A percentile compares a stretch with the other conserved stretches of the same genome.
These are phyloP conservation scores for Rotaria socialis DNA, from an alignment of 2,888 invertebrate genomes.

Conservation along the genomic window DNA sequence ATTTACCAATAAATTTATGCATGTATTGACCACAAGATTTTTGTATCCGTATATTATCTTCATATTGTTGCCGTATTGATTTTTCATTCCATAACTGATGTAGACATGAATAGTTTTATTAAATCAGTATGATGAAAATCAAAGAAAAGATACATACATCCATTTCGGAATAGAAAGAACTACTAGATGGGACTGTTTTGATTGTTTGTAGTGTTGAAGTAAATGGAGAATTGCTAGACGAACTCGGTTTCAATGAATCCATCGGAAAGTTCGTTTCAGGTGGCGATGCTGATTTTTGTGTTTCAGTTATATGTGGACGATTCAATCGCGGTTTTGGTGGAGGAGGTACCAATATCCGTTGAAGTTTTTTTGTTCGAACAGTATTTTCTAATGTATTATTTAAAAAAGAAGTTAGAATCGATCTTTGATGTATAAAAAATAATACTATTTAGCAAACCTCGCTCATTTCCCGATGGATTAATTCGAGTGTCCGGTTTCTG, in stretches of 20 bases:
- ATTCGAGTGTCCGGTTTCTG: neutral
- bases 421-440: too few relatives aligned
- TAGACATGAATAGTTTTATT: too few relatives aligned
- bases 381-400: neutral
- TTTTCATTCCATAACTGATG: neutral
- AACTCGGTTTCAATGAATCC: too few relatives aligned
- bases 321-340: neutral
- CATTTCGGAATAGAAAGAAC: neutral
- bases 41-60: neutral
- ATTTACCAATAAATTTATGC: constrained; percentile 32
- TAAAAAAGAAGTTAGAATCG: neutral
- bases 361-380: neutral
- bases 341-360: neutral
- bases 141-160: neutral
- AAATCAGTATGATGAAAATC: neutral
- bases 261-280: neutral
- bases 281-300: neutral
- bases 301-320: neutral
- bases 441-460: neutral
- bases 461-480: neutral
- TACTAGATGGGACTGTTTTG: neutral
- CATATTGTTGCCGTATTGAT: neutral
- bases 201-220: neutral
- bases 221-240: neutral
- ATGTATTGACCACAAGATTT: constrained; percentile 25